phyloP scores from a whole-genome alignment of 2,888 invertebrate genomes.

The Aphidoletes aphidimyza region DNA sequence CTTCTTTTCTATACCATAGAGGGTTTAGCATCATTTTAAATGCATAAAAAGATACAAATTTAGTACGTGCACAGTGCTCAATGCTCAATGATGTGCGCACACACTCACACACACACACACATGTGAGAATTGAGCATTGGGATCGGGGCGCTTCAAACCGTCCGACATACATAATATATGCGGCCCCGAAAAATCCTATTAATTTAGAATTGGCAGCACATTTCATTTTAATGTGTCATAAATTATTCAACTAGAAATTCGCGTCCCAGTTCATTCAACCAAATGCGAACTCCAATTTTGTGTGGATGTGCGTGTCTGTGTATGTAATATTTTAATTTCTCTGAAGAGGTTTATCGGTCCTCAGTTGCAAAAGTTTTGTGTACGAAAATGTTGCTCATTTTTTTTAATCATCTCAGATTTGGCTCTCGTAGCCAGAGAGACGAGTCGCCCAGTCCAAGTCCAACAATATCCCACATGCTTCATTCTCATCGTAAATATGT shows the following conservation, averaged over 20 bases:
- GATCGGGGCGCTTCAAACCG: neutral
- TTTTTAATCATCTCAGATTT: neutral
- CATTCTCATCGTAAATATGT: conserved; percentile 39
- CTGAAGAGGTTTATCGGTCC: conserved; percentile 19
- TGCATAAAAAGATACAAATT: conserved; percentile 38
- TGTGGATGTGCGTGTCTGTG: no score
- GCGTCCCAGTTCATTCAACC: conserved; percentile 41
- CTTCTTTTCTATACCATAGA: neutral
- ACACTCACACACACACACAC: no score
- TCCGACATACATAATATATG: conserved; percentile 4
- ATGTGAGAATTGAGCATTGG: neutral
- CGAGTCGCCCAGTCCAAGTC: neutral
- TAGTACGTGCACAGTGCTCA: neutral
- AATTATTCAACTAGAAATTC: conserved; percentile 17
- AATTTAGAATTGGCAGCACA: conserved; percentile 38
- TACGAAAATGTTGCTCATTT: neutral
- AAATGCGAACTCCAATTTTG: neutral
- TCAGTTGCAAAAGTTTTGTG: neutral
- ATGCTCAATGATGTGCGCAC: no score
- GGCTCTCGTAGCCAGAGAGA: neutral
- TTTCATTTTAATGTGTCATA: conserved; percentile 49
- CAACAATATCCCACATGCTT: neutral
- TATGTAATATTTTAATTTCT: conserved; percentile 44
- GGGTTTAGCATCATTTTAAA: conserved; percentile 18
- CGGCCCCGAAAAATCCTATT: conserved; percentile 27